Base-by-base conservation (phyloP, 2,888 invertebrate species). In the Scaptomyza cyrtandrae region DNA sequence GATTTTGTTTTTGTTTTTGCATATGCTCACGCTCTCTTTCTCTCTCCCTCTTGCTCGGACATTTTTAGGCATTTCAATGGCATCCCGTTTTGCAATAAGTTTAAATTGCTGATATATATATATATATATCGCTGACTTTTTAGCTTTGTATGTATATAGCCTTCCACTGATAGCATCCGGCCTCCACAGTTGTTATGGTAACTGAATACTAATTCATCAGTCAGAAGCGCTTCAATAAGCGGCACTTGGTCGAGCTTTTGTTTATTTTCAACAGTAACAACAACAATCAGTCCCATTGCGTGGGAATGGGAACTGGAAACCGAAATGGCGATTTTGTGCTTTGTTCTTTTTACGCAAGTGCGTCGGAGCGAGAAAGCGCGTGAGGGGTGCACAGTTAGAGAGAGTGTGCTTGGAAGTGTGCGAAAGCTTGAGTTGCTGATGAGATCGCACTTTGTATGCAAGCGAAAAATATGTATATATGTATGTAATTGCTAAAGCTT, bases 151-250 rank as follows among this genome's bases (percentile, higher is more conserved):
- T n/a, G n/a, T 49, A 49, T 35, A 33, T 49, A 33, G 81, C 71
- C 64, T 71, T 71, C 63, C 64, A 27, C 41, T 16, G 29, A 16
- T 61, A 70, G 88, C 87, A 83, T 83, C 83, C 88, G 83, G 83
- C 83, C 78, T 56, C 58, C 55, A 43, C 64, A 35, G 52, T 62
- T 61, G 54, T 50, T 67, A 71, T 73, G 83, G 83, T 86, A 84
- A 84, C 88, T 82, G 83, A 88, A 84, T 84, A 88, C 86, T 82
- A 88, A 80, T 85, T 78, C 74, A 65, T 55, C 59, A 16, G 35
- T 35, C 50, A 10, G 41, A 69, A 78, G 60, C 68, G 53, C 67
- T 82, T 70, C 86, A 86, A 77, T 81, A 70, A 80, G 68, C 83
- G 76, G 65, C 83, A 67, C 72, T 84, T 35, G 35, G 74, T 78